Percentiles rank a stretch among this genome's conserved stretches.
Conservation (phyloP, 2,113 vertebrate genomes). For the Mustelus asterias region DNA sequence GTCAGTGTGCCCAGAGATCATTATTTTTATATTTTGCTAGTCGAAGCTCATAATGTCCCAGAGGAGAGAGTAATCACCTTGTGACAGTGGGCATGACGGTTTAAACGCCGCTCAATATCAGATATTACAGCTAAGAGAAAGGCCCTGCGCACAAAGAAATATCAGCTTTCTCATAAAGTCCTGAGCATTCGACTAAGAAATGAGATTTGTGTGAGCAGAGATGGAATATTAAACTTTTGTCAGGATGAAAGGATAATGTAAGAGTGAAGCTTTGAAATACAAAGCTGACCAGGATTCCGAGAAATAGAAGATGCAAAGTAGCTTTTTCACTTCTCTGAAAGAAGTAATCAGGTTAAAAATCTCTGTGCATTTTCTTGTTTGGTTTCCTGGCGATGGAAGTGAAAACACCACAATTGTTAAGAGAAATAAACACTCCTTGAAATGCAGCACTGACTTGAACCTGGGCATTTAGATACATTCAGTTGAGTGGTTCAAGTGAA, state of each 20-base stretch:
- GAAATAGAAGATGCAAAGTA: not conserved
- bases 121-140: not conserved
- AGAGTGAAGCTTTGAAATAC: not conserved
- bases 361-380: not conserved
- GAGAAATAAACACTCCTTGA: not conserved
- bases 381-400: not conserved
- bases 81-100: slow-evolving; percentile 32
- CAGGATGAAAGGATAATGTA: not conserved
- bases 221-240: not conserved
- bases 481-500: not conserved
- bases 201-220: not conserved
- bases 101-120: not conserved
- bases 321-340: not conserved
- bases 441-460: not conserved
- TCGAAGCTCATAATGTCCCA: not conserved
- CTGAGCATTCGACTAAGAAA: not conserved
- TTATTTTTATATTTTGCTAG: slow-evolving; percentile 29
- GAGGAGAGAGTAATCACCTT: slow-evolving; percentile 6
- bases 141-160: not conserved
- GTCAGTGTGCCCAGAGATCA: not conserved
- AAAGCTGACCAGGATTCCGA: too few species aligned
- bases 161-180: slow-evolving; percentile 20
- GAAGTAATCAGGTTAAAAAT: not conserved
- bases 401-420: not conserved
- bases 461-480: not conserved